These are phyloP conservation scores for Coranthus polyacanthus DNA, from an alignment of 2,797 vertebrate species.

Conservation along the genomic window DNA sequence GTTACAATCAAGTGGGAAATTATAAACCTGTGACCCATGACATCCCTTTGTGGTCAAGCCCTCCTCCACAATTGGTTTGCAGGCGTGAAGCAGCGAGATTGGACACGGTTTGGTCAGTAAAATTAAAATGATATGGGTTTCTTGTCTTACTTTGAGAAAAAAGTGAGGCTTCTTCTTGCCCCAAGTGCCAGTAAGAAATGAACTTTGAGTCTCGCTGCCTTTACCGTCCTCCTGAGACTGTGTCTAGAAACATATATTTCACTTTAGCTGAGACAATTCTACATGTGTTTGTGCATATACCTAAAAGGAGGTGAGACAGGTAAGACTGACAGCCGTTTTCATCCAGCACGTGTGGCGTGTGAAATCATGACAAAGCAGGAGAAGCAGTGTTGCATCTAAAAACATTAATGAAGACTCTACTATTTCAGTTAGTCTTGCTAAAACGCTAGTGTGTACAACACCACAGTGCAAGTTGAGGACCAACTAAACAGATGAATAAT, in stretches of 20 bases:
- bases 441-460: background rate
- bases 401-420: background rate
- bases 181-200: constrained; percentile 88
- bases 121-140: constrained; percentile 53
- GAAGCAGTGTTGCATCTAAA: constrained; percentile 3
- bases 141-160: constrained; percentile 87
- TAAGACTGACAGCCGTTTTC: background rate
- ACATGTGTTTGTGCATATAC: constrained; percentile 6
- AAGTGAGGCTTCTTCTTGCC: constrained; percentile 88
- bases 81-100: constrained; percentile 69
- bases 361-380: background rate
- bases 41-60: constrained; percentile 59
- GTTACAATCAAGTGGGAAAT: constrained; percentile 68
- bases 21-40: constrained; percentile 70
- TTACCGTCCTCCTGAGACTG: constrained; percentile 85
- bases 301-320: constrained; percentile 4
- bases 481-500: background rate
- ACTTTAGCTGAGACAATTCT: constrained; percentile 58
- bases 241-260: constrained; percentile 86
- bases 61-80: constrained; percentile 62
- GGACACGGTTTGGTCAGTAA: constrained; percentile 69
- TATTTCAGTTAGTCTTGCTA: background rate
- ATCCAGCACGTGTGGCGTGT: background rate
- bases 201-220: constrained; percentile 86
- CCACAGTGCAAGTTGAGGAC: background rate